A percentile compares a stretch with the other conserved stretches of the same genome.
Conservation (phyloP, 2,888 invertebrate species). For the Troglohyphantes excavatus region DNA sequence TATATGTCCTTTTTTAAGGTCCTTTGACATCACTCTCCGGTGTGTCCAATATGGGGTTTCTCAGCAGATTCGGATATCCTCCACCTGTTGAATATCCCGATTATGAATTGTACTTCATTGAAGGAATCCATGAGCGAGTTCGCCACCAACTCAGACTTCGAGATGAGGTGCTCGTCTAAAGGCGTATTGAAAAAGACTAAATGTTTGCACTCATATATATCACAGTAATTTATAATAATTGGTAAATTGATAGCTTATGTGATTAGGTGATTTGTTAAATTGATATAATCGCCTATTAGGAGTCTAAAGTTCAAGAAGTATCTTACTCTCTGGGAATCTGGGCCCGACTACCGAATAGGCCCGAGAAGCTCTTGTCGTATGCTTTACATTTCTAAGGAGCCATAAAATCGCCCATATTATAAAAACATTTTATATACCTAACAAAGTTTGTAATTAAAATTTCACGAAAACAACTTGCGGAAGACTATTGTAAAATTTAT, state of each 20-base stretch:
- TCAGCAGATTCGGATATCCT: background rate
- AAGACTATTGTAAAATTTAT: no score
- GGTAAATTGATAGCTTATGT: background rate
- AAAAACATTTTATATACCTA: no score
- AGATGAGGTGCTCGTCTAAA: background rate
- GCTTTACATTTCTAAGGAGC: no score
- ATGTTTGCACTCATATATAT: no score
- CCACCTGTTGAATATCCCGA: slow-evolving; percentile 23
- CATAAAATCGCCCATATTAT: no score
- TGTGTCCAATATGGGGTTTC: slow-evolving; percentile 23
- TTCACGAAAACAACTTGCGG: no score
- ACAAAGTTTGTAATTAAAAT: no score
- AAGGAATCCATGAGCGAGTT: background rate
- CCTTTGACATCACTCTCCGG: slow-evolving; percentile 41
- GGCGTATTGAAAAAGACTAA: background rate
- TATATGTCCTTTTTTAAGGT: slow-evolving; percentile 22
- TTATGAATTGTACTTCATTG: slow-evolving; percentile 33
- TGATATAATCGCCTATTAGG: no score
- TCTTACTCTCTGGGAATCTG: no score
- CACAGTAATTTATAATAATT: background rate
- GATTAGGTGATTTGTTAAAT: background rate
- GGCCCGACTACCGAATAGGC: no score
- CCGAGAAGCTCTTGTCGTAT: no score
- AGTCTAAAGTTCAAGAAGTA: no score
- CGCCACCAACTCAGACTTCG: background rate